A percentile compares a stretch with the other conserved stretches of the same genome.
phyloP scores from a whole-genome alignment of 2,113 vertebrate species.

The Ancistrus triradiatus region DNA sequence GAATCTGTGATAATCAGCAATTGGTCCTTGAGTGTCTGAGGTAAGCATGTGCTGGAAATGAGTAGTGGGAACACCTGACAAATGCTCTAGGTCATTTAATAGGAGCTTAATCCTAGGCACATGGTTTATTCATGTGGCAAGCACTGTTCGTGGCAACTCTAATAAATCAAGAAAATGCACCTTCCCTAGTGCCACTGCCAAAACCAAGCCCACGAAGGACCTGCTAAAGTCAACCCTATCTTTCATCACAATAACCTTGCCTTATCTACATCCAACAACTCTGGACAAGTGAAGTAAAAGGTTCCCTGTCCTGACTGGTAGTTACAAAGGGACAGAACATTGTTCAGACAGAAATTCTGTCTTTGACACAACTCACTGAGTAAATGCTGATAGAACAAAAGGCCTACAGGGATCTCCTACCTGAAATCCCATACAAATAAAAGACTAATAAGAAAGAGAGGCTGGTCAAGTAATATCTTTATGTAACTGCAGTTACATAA shows the following conservation, averaged over 20 bases:
- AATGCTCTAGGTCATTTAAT: slow-evolving; percentile 67
- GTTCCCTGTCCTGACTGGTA: not conserved
- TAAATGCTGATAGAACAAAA: no score
- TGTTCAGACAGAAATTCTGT: no score
- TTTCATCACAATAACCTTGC: slow-evolving; percentile 74
- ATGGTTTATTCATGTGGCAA: slow-evolving; percentile 74
- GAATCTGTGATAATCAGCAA: slow-evolving; percentile 16
- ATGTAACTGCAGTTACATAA: no score
- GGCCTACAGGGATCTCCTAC: no score
- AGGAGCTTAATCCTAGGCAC: slow-evolving; percentile 68
- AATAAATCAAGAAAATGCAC: slow-evolving; percentile 71
- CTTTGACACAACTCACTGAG: no score
- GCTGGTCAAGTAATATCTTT: no score
- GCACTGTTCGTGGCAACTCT: slow-evolving; percentile 66
- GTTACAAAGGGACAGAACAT: not conserved
- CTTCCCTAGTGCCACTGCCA: slow-evolving; percentile 52
- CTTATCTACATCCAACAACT: slow-evolving; percentile 57
- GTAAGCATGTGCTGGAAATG: slow-evolving; percentile 31
- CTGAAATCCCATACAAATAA: no score
- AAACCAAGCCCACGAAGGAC: slow-evolving; percentile 55
- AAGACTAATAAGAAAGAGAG: no score
- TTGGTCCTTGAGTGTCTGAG: slow-evolving; percentile 15
- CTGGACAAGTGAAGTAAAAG: slow-evolving; percentile 53
- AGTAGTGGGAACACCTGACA: slow-evolving; percentile 55
- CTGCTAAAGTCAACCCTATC: slow-evolving; percentile 71